Evolutionary conservation across 64 coral and sea anemone species (phyloP), one percentile per base, ranked within the genome.

Genomic region (Astreopora myriophthalma): DNA sequence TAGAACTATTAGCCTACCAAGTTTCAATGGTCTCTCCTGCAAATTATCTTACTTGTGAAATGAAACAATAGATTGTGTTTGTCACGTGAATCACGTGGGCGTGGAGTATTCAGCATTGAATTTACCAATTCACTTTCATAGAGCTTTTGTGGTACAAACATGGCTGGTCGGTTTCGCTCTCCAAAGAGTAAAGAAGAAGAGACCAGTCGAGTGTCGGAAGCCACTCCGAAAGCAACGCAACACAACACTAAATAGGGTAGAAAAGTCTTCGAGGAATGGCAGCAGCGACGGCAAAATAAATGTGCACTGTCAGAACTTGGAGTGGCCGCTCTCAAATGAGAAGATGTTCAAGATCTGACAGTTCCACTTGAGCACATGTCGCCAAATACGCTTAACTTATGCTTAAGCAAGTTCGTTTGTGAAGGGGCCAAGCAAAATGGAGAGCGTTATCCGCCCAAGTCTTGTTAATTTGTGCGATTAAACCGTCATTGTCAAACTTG

Each of bases 351-450:
- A 51, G 77, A 80, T 62, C 77, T 80, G 44, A 57, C 8, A 39
- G 40, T 80, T 62, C 44, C 77, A 80, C 5, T 57, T 27, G 46
- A 80, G 2, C 77, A 80, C 46, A 5, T 80, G 66, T 69, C 5
- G 25, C 46, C 77, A 51, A 55, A 58, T 51, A 80, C 44, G 40
- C 55, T 80, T n/a, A 63, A 84, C 55, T 0, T 84, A 34, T 84
- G 79, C 51, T 34, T 84, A 13, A 4, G 32, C 22, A 76, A 76
- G 4, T 76, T 76, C 74, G 22, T 76, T 76, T 35, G 74, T 46
- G 61, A 86, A 68, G 82, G 17, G 49, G 14, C 16, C 55, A 86
- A 65, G 26, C 49, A 86, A 86, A 86, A 69, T 22, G 60, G 82
- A 67, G 32, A 68, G 55, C 32, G 63, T 65, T 86, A 86, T 67